Evolutionary conservation across 2,888 invertebrate genomes (phyloP).

Genomic region (Drosophila heteroneura): DNA sequence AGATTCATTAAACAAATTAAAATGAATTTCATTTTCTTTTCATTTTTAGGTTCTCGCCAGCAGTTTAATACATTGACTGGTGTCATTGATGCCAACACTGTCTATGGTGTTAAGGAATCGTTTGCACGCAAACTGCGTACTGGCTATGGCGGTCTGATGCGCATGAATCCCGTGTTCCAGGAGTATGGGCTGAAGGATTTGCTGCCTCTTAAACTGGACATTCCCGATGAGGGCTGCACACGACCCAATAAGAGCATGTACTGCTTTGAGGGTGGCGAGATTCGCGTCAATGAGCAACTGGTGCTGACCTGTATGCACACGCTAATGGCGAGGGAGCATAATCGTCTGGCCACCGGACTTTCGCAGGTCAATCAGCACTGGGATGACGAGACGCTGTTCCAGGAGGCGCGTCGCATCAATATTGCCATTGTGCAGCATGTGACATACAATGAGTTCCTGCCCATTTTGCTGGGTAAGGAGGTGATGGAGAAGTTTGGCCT

Average conservation of each 20-base stretch:
- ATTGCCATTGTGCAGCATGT: slow-evolving; percentile 95
- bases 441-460: slow-evolving; percentile 95
- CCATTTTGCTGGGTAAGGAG: slow-evolving; percentile 94
- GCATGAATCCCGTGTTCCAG: slow-evolving; percentile 95
- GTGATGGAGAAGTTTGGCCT: slow-evolving; percentile 96
- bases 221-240: slow-evolving; percentile 97
- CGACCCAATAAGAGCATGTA: slow-evolving; percentile 95
- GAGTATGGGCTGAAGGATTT: slow-evolving; percentile 95
- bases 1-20: neutral
- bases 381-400: slow-evolving; percentile 96
- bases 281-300: slow-evolving; percentile 96
- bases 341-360: slow-evolving; percentile 91
- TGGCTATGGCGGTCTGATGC: slow-evolving; percentile 92
- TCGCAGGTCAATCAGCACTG: slow-evolving; percentile 94
- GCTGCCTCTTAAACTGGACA: slow-evolving; percentile 93
- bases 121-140: slow-evolving; percentile 93
- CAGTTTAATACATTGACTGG: slow-evolving; percentile 95
- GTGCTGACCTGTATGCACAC: slow-evolving; percentile 96
- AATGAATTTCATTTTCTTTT: neutral
- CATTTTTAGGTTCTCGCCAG: slow-evolving; percentile 89
- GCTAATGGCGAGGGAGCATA: slow-evolving; percentile 95
- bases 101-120: slow-evolving; percentile 94
- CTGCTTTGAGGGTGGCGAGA: slow-evolving; percentile 97
- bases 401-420: slow-evolving; percentile 93
- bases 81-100: slow-evolving; percentile 94